Conservation (phyloP, 2,797 vertebrate species). For the Trichosurus vulpecula region DNA sequence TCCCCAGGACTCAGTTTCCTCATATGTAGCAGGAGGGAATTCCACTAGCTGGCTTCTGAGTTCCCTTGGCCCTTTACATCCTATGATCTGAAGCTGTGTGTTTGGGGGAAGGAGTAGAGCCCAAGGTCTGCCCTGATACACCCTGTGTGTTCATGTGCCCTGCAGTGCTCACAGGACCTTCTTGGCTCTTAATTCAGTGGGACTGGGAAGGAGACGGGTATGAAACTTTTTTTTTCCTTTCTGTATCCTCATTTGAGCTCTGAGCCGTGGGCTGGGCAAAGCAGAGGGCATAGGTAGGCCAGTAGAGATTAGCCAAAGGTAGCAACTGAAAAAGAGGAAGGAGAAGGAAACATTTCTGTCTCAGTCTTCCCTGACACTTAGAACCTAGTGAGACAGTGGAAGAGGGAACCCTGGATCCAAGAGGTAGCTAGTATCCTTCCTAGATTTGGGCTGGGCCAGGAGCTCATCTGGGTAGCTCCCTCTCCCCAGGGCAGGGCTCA, state of each 20-base stretch:
- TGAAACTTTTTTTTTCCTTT: not conserved
- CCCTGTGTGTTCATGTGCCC: not conserved
- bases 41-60: not conserved
- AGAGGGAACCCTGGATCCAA: not conserved
- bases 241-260: not conserved
- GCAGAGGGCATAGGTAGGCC: not conserved
- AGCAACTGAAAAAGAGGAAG: not conserved
- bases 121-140: not conserved
- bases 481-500: conserved; percentile 37
- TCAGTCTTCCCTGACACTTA: not conserved
- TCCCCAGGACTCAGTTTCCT: not conserved
- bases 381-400: not conserved
- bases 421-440: conserved; percentile 30
- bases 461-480: conserved; percentile 9
- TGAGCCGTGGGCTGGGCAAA: not conserved
- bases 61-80: not conserved
- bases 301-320: not conserved
- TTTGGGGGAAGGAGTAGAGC: not conserved
- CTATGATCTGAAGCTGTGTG: not conserved
- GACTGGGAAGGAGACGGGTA: not conserved
- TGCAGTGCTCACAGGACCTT: not conserved
- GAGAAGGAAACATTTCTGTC: not conserved
- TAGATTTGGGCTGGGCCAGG: conserved; percentile 39
- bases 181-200: not conserved
- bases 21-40: not conserved